Evolutionary conservation across 2,888 invertebrate genomes (phyloP).

Genomic region (Agapostemon virescens): DNA sequence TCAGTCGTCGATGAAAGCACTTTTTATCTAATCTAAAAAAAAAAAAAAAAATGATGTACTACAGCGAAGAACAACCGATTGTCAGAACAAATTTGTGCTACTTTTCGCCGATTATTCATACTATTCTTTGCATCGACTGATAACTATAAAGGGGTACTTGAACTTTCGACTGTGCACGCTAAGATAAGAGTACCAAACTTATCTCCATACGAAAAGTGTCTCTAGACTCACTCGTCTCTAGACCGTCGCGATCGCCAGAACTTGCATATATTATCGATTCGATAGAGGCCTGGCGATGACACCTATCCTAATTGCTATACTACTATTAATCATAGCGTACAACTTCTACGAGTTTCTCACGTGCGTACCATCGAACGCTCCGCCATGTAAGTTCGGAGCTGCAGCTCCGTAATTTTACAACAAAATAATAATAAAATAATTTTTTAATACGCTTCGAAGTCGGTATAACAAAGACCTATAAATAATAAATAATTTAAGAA

Average conservation of each 20-base stretch:
- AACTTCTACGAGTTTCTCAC: conserved; percentile 59
- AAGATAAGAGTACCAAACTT: not conserved
- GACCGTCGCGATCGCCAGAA: not conserved
- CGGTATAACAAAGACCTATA: no score
- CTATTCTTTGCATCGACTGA: not conserved
- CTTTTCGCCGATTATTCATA: not conserved
- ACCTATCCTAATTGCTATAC: conserved; percentile 34
- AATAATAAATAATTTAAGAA: no score
- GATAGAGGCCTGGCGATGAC: conserved; percentile 29
- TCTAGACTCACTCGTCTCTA: not conserved
- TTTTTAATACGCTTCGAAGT: no score
- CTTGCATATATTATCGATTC: no score
- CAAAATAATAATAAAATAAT: no score
- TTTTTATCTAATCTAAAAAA: not conserved
- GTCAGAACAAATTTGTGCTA: no score
- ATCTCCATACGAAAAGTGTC: not conserved
- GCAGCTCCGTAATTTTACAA: no score
- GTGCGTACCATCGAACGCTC: conserved; percentile 81
- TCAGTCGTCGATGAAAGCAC: not conserved
- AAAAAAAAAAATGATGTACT: not conserved
- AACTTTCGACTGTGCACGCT: conserved; percentile 7
- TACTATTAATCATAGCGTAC: conserved; percentile 47
- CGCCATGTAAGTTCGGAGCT: conserved; percentile 83
- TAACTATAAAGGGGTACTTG: no score
- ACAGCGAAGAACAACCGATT: not conserved